Base-by-base conservation (phyloP, 2,113 vertebrate genomes). In the Cervus canadensis region DNA sequence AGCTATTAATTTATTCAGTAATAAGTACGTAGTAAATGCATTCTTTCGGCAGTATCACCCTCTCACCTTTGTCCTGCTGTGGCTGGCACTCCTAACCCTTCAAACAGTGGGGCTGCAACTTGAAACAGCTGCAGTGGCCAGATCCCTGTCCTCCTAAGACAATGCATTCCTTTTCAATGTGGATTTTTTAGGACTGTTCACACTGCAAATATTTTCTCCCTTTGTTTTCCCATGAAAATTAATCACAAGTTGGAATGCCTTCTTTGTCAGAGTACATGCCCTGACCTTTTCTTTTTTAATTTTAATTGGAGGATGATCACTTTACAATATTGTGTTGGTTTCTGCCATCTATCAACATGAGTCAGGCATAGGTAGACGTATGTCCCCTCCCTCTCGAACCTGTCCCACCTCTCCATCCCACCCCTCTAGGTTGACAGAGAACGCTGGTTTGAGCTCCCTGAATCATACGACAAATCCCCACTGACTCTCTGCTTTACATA, bases 151-250 rank as follows among this genome's bases (percentile, higher is more conserved):
- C 14, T 78, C 11, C 11, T 79, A n/a, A 26, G 33, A 83, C 4
- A 4, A 9, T 11, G 9, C 15, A 43, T 74, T 81, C 45, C 3
- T 88, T 96, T 88, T 40, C 26, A 13, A 13, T 5, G 1, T 54
- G 56, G 67, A 45, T 83, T 86, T 94, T 85, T 40, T 43, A 87
- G 19, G 23, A 64, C 14, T 33, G 19, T 50, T 94, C 9, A 76
- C 10, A 23, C 54, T 50, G 57, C 25, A 95, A 64, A 81, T 67
- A n/a, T 92, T 92, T 84, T 60, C 84, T 84, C n/a, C 48, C 14
- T 90, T 89, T 96, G 81, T 62, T 87, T 87, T 87, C 54, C 26
- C 14, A 8, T 26, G 30, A 79, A 96, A 96, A 92, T 67, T 30
- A 95, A 36, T 96, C 62, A 94, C 6, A 56, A 19, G 7, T 59